Evolutionary conservation across 1,140 invertebrate species (phyloP).

Genomic region (Anoplolepis gracilipes): DNA sequence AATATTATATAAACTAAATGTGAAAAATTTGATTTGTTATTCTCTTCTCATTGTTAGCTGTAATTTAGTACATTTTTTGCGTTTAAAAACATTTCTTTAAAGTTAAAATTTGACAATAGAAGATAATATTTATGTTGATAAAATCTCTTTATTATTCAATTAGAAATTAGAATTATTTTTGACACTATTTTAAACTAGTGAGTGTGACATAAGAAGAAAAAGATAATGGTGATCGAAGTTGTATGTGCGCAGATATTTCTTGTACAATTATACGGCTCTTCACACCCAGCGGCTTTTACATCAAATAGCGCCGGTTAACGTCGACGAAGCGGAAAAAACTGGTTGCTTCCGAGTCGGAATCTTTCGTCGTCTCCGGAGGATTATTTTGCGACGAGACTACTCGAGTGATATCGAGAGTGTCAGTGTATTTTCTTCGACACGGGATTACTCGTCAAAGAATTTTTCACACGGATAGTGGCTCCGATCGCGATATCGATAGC

Average conservation of each 20-base stretch:
- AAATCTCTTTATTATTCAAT: neutral
- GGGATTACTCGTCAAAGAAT: slow-evolving; percentile 58
- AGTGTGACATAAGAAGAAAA: neutral
- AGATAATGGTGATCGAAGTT: neutral
- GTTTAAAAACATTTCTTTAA: neutral
- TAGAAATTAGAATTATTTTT: neutral
- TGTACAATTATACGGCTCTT: neutral
- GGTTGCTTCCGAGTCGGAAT: slow-evolving; percentile 68
- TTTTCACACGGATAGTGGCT: slow-evolving; percentile 27
- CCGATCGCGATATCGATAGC: slow-evolving; percentile 32
- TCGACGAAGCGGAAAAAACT: slow-evolving; percentile 67
- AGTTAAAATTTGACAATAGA: neutral
- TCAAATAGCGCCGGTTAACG: neutral
- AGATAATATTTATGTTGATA: neutral
- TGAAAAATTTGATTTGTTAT: neutral
- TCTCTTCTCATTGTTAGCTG: neutral
- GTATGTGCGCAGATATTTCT: neutral
- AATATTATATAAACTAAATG: neutral
- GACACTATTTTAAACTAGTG: neutral
- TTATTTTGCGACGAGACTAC: slow-evolving; percentile 63
- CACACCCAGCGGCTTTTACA: neutral
- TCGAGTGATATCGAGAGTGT: slow-evolving; percentile 63
- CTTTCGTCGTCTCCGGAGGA: slow-evolving; percentile 65
- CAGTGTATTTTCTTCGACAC: slow-evolving; percentile 17
- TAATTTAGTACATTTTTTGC: neutral